These are phyloP conservation scores for Phacellophora camtschatica DNA, from an alignment of 30 jellyfish, hydroid and myxozoan genomes.

Conservation along the genomic window DNA sequence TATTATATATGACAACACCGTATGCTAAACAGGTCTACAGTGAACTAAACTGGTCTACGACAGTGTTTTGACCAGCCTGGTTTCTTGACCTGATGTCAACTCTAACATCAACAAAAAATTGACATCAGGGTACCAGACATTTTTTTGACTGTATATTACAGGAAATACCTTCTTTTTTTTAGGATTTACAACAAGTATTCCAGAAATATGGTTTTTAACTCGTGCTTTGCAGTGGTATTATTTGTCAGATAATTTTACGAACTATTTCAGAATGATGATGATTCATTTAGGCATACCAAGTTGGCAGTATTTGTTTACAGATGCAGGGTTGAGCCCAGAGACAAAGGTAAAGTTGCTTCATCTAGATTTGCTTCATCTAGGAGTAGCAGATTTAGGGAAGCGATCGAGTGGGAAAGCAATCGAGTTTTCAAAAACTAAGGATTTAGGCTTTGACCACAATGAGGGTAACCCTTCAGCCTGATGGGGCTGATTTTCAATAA, in stretches of 20 bases:
- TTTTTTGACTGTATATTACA: background rate
- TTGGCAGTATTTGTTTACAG: slow-evolving; percentile 90
- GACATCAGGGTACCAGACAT: background rate
- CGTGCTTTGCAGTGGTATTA: slow-evolving; percentile 85
- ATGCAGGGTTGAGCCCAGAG: slow-evolving; percentile 78
- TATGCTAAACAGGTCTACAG: no score
- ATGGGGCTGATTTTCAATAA: no score
- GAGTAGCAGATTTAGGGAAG: background rate
- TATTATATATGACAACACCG: no score
- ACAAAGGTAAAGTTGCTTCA: slow-evolving; percentile 46
- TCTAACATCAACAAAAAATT: no score
- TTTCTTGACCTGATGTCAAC: no score
- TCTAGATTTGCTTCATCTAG: no score
- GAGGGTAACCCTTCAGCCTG: no score
- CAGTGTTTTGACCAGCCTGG: no score
- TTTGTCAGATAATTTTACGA: slow-evolving; percentile 62
- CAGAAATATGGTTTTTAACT: slow-evolving; percentile 88
- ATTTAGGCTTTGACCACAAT: background rate
- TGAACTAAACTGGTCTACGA: no score
- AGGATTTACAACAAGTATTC: slow-evolving; percentile 60
- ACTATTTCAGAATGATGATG: slow-evolving; percentile 81
- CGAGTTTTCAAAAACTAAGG: background rate
- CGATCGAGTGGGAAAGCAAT: background rate
- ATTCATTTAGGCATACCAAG: slow-evolving; percentile 82
- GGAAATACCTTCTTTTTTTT: background rate